Conservation (phyloP, 2,797 vertebrate species). For the Prunella strophiata region DNA sequence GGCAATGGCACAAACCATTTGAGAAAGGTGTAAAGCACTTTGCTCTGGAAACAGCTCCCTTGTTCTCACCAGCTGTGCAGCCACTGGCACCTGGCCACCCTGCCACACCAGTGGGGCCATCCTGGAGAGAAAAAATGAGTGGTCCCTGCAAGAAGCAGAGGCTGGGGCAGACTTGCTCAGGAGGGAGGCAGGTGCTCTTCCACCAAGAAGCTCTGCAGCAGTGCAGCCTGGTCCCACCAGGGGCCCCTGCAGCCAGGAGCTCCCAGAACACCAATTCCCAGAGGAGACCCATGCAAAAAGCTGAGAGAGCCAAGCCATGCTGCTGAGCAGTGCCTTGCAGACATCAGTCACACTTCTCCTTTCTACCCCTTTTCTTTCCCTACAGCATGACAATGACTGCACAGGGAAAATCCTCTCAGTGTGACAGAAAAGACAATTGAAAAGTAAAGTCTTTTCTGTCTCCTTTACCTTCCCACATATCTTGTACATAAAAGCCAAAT, state of each 20-base stretch:
- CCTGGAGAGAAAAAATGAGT: background rate
- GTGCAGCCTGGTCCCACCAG: background rate
- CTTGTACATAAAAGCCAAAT: constrained; percentile 30
- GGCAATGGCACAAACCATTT: background rate
- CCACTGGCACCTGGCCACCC: background rate
- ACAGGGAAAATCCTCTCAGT: background rate
- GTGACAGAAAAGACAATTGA: background rate
- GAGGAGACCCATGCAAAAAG: background rate
- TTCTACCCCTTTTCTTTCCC: background rate
- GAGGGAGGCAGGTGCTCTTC: rapidly evolving
- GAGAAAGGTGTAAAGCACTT: background rate
- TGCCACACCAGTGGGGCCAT: no score
- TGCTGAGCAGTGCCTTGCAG: background rate
- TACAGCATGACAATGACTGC: background rate
- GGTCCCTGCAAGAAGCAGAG: background rate
- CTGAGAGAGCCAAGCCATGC: background rate
- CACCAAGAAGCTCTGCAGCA: background rate
- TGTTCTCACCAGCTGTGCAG: background rate
- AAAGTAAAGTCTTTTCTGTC: background rate
- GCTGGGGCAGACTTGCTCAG: background rate
- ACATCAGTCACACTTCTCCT: background rate
- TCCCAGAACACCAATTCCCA: background rate
- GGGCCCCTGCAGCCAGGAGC: background rate
- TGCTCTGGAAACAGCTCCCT: background rate
- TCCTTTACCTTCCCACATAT: constrained; percentile 9